phyloP scores from a whole-genome alignment of 2,888 invertebrate species.

The Polia nebulosa region DNA sequence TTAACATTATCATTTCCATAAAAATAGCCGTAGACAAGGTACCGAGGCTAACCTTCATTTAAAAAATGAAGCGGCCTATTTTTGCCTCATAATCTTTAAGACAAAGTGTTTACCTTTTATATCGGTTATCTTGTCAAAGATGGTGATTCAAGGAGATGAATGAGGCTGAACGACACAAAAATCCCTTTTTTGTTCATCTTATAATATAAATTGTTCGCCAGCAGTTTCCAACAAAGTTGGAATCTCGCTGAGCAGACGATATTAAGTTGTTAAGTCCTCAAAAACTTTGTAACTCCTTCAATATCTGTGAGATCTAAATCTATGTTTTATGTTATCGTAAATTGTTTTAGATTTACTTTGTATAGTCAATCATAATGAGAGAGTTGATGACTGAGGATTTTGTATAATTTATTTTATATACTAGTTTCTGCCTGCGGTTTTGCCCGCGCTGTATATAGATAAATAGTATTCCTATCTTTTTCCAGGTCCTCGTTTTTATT shows the following conservation, averaged over 20 bases:
- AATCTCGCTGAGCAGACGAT: constrained; percentile 52
- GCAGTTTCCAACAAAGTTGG: constrained; percentile 58
- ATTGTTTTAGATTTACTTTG: constrained; percentile 48
- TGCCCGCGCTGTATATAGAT: neutral
- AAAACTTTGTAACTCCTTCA: constrained; percentile 59
- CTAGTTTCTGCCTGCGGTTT: neutral
- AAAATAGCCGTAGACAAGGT: constrained; percentile 20
- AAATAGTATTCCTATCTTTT: too few relatives aligned
- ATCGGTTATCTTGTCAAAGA: constrained; percentile 57
- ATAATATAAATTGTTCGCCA: constrained; percentile 61
- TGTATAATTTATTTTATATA: neutral
- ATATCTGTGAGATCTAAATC: constrained; percentile 54
- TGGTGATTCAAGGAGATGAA: constrained; percentile 52
- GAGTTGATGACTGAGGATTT: neutral
- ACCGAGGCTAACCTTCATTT: constrained; percentile 24
- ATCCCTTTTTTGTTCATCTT: constrained; percentile 54
- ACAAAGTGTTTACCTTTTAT: constrained; percentile 53
- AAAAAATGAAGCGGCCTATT: constrained; percentile 33
- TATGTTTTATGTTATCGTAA: constrained; percentile 53
- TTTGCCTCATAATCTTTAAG: constrained; percentile 40
- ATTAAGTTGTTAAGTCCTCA: constrained; percentile 58
- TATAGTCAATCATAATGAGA: constrained; percentile 9
- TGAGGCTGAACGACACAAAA: constrained; percentile 39
- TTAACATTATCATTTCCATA: neutral
- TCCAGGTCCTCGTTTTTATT: too few relatives aligned